Evolutionary conservation across 2,888 invertebrate species (phyloP), one percentile per base, ranked within the genome.

Genomic region (Meghimatium bilineatum): DNA sequence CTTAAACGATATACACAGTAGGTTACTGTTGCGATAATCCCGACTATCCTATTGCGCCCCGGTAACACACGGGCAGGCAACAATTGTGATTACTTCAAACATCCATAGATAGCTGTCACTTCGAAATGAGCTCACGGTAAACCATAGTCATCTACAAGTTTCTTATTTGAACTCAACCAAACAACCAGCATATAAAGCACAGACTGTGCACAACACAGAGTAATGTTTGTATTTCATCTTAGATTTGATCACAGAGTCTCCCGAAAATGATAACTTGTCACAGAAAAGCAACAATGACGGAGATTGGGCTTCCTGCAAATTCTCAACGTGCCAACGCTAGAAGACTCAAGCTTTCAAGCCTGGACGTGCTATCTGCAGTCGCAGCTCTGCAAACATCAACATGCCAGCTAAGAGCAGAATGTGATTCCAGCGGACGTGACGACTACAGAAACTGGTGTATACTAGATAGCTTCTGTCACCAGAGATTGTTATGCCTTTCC

Each of bases 381-480:
- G 17, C 71, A 26, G 38, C 26, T 36, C 20, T 8, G 44, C 82
- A 52, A 82, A 82, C 77, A 82, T 82, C 82, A 82, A 82, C 82
- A 82, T 20, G 23, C 6, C 38, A 14, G 44, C 66, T 36, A 72
- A 60, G 72, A 44, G 44, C 83, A 78, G 82, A 77, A 82, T 77
- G 77, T 63, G 63, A 60, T 63, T n/a, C 23, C 12, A 32, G 17
- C 63, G 29, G 72, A 56, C 74, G 34, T 29, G 66, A 60, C 44
- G 77, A 78, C 78, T 63, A 72, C 83, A 78, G 20, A 36, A n/a
- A 60, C 72, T 32, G 49, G 38, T 71, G 69, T 34, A 38, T 29
- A 72, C 83, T 76, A 78, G 83, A 83, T 83, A 29, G 78, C 72
- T 83, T 83, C 83, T 83, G 83, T 83, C 83, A 78, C 83, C 83